These are phyloP conservation scores for Paratrypauchen microcephalus DNA, from an alignment of 2,797 vertebrate species.

Conservation along the genomic window DNA sequence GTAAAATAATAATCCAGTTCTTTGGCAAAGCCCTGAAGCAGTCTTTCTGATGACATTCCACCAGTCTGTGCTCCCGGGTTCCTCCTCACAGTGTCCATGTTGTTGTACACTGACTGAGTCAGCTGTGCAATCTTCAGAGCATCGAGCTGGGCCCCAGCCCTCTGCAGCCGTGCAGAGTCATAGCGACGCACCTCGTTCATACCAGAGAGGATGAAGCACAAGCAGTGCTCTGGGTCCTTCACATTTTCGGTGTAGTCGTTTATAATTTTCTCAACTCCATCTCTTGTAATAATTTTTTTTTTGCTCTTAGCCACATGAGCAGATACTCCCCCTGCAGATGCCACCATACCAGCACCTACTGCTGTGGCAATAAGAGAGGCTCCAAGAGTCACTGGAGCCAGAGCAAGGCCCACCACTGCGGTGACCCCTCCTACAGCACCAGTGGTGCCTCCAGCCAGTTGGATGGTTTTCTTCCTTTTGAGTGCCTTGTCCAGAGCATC, in stretches of 20 bases:
- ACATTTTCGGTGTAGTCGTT: slow-evolving; percentile 41
- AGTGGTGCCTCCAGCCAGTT: slow-evolving; percentile 66
- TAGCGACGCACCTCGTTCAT: slow-evolving; percentile 63
- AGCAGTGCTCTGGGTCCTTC: slow-evolving; percentile 52
- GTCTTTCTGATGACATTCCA: slow-evolving; percentile 34
- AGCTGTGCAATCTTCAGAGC: slow-evolving; percentile 37
- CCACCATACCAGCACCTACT: slow-evolving; percentile 65
- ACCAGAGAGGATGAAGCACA: slow-evolving; percentile 51
- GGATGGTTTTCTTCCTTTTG: slow-evolving; percentile 56
- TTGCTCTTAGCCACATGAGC: slow-evolving; percentile 36
- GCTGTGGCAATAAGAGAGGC: slow-evolving; percentile 63
- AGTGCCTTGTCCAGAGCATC: slow-evolving; percentile 56
- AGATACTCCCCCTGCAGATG: slow-evolving; percentile 60
- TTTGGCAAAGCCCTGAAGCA: slow-evolving; percentile 51
- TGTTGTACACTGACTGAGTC: slow-evolving; percentile 36
- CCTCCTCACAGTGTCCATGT: neutral
- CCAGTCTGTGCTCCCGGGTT: slow-evolving; percentile 2
- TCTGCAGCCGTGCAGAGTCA: slow-evolving; percentile 37
- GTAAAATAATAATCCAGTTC: slow-evolving; percentile 63
- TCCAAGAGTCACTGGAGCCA: slow-evolving; percentile 69
- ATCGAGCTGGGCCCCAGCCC: slow-evolving; percentile 29
- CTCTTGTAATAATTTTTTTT: slow-evolving; percentile 43
- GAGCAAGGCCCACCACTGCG: slow-evolving; percentile 59
- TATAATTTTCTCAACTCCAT: slow-evolving; percentile 49
- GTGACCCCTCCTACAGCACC: slow-evolving; percentile 68